phyloP scores from a whole-genome alignment of 2,113 vertebrate species.

The Litocranius walleri region DNA sequence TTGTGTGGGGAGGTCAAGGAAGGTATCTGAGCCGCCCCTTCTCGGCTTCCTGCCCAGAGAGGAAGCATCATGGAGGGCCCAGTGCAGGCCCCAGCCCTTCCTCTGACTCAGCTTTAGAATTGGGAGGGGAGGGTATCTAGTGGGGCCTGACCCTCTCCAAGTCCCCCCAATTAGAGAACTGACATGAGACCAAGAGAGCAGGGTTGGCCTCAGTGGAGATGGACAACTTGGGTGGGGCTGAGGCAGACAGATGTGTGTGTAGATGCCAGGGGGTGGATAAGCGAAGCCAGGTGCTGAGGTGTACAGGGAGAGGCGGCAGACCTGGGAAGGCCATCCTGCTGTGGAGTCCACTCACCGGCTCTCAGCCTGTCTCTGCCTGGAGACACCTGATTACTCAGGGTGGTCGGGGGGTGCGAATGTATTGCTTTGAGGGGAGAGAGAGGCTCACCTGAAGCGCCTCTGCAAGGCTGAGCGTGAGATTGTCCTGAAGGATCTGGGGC shows the following conservation, averaged over 20 bases:
- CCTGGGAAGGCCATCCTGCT: neutral
- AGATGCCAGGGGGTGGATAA: neutral
- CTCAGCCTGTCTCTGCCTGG: neutral
- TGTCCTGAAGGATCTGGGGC: slow-evolving; percentile 39
- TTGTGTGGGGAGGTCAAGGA: slow-evolving; percentile 63
- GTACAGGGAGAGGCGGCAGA: neutral
- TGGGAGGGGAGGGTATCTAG: neutral
- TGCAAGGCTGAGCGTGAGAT: neutral
- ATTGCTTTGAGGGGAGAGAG: neutral
- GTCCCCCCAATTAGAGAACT: neutral
- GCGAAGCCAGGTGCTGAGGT: slow-evolving; percentile 25
- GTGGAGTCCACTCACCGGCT: neutral
- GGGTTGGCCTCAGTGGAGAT: neutral
- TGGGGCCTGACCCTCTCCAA: neutral
- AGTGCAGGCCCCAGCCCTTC: slow-evolving; percentile 68
- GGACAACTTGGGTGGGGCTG: neutral
- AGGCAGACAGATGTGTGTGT: neutral
- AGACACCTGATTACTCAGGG: neutral
- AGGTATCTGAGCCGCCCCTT: slow-evolving; percentile 67
- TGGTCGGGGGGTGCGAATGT: too few relatives aligned
- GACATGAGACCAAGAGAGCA: neutral
- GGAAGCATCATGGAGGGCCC: slow-evolving; percentile 62
- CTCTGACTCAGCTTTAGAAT: slow-evolving; percentile 72
- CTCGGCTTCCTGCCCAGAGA: slow-evolving; percentile 74
- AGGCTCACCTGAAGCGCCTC: slow-evolving; percentile 71